Conservation (phyloP, 2,797 vertebrate species). For the Hozukius guyotensis region DNA sequence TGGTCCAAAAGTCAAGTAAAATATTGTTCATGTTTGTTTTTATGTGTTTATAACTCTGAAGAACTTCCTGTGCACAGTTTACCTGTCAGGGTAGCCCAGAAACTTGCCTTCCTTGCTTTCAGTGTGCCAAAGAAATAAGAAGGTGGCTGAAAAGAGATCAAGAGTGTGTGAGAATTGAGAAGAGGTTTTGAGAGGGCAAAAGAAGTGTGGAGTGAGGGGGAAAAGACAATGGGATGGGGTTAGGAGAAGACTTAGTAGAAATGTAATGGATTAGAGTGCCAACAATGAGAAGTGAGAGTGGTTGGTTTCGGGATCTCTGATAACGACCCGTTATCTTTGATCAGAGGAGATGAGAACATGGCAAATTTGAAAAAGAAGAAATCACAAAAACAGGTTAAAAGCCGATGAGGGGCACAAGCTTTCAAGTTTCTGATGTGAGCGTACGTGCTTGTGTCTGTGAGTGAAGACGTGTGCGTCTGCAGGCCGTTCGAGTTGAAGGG, state of each 20-base stretch:
- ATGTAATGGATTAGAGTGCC: constrained; percentile 42
- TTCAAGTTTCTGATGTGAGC: background rate
- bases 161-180: background rate
- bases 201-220: background rate
- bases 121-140: background rate
- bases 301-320: constrained; percentile 56
- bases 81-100: background rate
- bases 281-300: constrained; percentile 44
- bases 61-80: background rate
- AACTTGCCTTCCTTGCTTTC: background rate
- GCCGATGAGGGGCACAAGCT: constrained; percentile 1
- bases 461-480: background rate
- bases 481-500: constrained; percentile 34
- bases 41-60: background rate
- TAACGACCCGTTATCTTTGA: constrained; percentile 50
- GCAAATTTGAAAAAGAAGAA: constrained; percentile 30
- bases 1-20: background rate
- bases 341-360: constrained; percentile 34
- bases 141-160: background rate
- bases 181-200: constrained; percentile 6
- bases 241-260: background rate
- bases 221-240: constrained; percentile 15
- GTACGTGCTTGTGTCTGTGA: background rate
- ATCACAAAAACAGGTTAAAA: constrained; percentile 1
- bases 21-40: background rate